Conservation (phyloP, 1,140 invertebrate genomes). For the Danaus melanippus region DNA sequence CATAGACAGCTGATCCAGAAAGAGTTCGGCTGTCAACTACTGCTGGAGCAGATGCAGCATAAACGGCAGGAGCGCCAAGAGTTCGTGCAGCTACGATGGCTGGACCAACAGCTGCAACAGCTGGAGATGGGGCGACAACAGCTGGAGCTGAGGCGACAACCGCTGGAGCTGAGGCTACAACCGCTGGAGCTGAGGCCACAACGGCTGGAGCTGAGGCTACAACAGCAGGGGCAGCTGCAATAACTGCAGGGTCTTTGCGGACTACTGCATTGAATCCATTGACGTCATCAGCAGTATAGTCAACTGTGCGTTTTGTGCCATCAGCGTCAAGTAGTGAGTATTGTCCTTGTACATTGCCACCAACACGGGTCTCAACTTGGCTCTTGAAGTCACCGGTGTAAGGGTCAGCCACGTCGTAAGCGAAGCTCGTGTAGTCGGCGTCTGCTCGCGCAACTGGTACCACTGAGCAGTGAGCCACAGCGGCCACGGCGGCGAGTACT, state of each 20-base stretch:
- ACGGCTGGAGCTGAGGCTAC: constrained; percentile 24
- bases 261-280: constrained; percentile 71
- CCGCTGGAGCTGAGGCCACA: constrained; percentile 13
- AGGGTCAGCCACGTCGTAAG: constrained; percentile 66
- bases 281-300: constrained; percentile 53
- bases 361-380: constrained; percentile 66
- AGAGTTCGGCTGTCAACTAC: constrained; percentile 6
- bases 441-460: constrained; percentile 38
- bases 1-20: constrained; percentile 11
- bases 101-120: constrained; percentile 12
- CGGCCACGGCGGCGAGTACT: constrained; percentile 40
- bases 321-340: constrained; percentile 67
- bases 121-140: constrained; percentile 17
- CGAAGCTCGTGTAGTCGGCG: constrained; percentile 50
- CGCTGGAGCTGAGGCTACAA: constrained; percentile 12
- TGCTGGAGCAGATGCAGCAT: constrained; percentile 9
- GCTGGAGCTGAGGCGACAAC: constrained; percentile 18
- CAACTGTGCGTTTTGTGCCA: constrained; percentile 51
- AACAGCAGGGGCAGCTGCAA: constrained; percentile 13
- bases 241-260: constrained; percentile 44
- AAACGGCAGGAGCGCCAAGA: constrained; percentile 16
- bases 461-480: constrained; percentile 38
- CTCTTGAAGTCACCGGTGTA: constrained; percentile 70
- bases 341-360: constrained; percentile 71
- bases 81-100: constrained; percentile 20